Conservation (phyloP, 2,888 invertebrate species). For the Papilio elwesi region DNA sequence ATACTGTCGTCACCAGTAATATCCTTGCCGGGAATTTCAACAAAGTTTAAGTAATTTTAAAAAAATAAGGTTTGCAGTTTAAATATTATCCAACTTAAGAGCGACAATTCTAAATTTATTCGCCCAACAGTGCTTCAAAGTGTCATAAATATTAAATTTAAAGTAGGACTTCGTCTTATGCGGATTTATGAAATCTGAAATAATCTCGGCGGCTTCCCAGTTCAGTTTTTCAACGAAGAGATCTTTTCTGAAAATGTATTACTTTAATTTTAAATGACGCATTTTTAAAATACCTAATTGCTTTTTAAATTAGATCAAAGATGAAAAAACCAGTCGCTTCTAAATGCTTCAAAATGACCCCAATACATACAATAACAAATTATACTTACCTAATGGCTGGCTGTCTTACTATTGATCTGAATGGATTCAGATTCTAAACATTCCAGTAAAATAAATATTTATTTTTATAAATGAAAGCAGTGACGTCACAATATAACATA, state of each 20-base stretch:
- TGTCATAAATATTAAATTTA: conserved; percentile 24
- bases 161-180: conserved; percentile 19
- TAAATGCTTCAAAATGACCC: neutral
- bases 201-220: conserved; percentile 20
- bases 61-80: neutral
- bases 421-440: too few species aligned
- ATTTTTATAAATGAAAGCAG: too few species aligned
- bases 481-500: too few species aligned
- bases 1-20: too few species aligned
- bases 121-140: conserved; percentile 13
- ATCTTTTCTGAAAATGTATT: conserved; percentile 12
- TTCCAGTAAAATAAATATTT: too few species aligned
- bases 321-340: neutral
- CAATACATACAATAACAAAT: too few species aligned
- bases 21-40: neutral
- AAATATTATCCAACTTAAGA: neutral
- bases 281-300: conserved; percentile 1
- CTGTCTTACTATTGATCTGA: too few species aligned
- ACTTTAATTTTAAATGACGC: conserved; percentile 16
- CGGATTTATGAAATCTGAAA: conserved; percentile 25
- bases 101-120: conserved; percentile 8
- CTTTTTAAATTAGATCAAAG: neutral
- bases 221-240: neutral
- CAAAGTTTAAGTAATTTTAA: neutral
- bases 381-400: neutral